Evolutionary conservation across 1,140 invertebrate species (phyloP), one percentile per base, ranked within the genome.

Genomic region (Mycetomoellerius zeteki): DNA sequence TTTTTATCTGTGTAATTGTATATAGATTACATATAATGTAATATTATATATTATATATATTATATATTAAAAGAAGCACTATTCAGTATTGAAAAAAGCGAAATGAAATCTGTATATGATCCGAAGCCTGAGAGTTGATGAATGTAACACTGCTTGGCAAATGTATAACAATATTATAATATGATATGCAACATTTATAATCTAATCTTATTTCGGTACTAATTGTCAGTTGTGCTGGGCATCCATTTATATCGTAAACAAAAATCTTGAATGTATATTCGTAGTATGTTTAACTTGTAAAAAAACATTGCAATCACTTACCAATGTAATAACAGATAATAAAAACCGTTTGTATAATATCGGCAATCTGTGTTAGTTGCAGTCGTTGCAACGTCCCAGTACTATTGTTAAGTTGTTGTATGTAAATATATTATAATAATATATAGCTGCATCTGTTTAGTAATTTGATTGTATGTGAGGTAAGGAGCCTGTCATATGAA

Each of bases 161-260:
- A 93, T 94, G 93, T 94, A 95, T 95, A 95, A 95, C 94, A 95
- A 95, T 95, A 95, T 95, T 95, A 94, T 94, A 95, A 95, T 94
- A 95, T 95, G 95, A 95, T 95, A 95, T 95, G 94, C 94, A 95
- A 95, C 94, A 95, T 95, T 95, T 95, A 95, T 95, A 94, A 95
- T 94, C 94, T 95, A 95, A 95, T 92, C 94, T 94, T 95, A 95
- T 94, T 92, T 93, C 92, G 91, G 92, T 95, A 95, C 92, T 92
- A 94, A 92, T 94, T 94, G 92, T 94, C 91, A 91, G 91, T 93
- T 92, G 93, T 94, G 94, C 94, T 95, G 95, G 95, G 95, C 94
- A 95, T 95, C 92, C 91, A 93, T 94, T 90, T 88, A 89, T 93
- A 93, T 92, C 92, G 90, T 92, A 93, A 94, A 88, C 86, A 65